These are phyloP conservation scores for Micropoecilia bifurca DNA, from an alignment of 2,797 vertebrate species.

Conservation along the genomic window DNA sequence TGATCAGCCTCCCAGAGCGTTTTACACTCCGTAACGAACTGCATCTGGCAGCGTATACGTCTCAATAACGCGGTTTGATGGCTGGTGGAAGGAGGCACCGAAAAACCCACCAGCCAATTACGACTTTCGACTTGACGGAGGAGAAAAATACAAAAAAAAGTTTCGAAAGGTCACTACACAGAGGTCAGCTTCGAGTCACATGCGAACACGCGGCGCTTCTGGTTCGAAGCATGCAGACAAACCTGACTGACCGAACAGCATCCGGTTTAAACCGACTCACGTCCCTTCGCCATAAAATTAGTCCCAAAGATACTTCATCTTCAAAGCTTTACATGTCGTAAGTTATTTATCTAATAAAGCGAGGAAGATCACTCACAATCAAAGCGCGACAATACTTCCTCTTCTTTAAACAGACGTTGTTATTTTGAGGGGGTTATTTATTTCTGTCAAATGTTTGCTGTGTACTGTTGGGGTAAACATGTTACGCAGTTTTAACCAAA, in stretches of 20 bases:
- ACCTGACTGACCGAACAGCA: constrained; percentile 1
- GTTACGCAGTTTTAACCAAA: not conserved
- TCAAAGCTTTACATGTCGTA: not conserved
- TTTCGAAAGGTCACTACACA: constrained; percentile 33
- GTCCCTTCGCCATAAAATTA: not conserved
- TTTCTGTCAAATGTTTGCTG: not conserved
- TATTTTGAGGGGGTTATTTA: not conserved
- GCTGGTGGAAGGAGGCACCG: constrained; percentile 54
- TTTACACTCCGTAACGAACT: constrained; percentile 47
- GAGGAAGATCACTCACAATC: not conserved
- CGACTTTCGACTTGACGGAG: constrained; percentile 37
- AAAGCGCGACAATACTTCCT: too few relatives aligned
- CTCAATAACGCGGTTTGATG: constrained; percentile 46
- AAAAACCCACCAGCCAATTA: constrained; percentile 47
- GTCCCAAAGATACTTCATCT: not conserved
- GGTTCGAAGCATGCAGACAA: constrained; percentile 17
- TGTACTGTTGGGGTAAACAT: not conserved
- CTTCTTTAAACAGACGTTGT: not conserved
- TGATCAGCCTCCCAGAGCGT: constrained; percentile 58
- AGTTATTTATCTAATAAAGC: not conserved
- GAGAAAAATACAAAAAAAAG: constrained; percentile 8
- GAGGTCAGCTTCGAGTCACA: constrained; percentile 44
- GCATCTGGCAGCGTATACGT: constrained; percentile 47
- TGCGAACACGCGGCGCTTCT: constrained; percentile 39
- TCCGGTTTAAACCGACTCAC: not conserved